A percentile compares a stretch with the other conserved stretches of the same genome.
Conservation (phyloP, 2,888 invertebrate species). For the Leptinotarsa juncta region DNA sequence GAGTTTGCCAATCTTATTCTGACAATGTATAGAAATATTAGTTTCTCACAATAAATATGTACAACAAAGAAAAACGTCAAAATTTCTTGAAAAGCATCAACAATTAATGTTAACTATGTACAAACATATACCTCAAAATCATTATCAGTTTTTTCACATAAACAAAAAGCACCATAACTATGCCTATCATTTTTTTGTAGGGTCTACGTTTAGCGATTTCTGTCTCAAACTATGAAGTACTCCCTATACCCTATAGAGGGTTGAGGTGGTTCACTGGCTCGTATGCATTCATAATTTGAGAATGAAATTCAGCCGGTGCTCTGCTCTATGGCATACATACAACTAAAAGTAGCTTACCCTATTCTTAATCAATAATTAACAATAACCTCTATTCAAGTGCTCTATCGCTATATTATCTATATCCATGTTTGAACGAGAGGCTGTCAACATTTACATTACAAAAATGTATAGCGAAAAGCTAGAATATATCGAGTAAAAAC, state of each 20-base stretch:
- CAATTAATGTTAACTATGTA: conserved; percentile 55
- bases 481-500: conserved; percentile 52
- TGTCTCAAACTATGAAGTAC: conserved; percentile 35
- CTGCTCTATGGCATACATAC: conserved; percentile 55
- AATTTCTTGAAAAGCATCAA: conserved; percentile 52
- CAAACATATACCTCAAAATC: conserved; percentile 55
- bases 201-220: conserved; percentile 31
- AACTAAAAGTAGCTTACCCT: conserved; percentile 57
- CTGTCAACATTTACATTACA: conserved; percentile 35
- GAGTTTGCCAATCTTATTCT: too few relatives aligned
- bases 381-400: conserved; percentile 61
- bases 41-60: conserved; percentile 47
- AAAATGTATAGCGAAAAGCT: conserved; percentile 57
- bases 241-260: conserved; percentile 21
- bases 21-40: neutral
- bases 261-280: conserved; percentile 49
- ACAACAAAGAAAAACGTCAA: conserved; percentile 51
- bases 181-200: conserved; percentile 14
- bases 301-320: conserved; percentile 49
- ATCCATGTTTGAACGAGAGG: conserved; percentile 39
- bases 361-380: conserved; percentile 65
- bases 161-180: conserved; percentile 53
- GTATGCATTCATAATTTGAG: conserved; percentile 40
- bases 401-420: conserved; percentile 54
- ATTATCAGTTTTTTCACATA: conserved; percentile 49